Base-by-base conservation (phyloP, 1,140 invertebrate species). In the Caenorhabditis briggsae region DNA sequence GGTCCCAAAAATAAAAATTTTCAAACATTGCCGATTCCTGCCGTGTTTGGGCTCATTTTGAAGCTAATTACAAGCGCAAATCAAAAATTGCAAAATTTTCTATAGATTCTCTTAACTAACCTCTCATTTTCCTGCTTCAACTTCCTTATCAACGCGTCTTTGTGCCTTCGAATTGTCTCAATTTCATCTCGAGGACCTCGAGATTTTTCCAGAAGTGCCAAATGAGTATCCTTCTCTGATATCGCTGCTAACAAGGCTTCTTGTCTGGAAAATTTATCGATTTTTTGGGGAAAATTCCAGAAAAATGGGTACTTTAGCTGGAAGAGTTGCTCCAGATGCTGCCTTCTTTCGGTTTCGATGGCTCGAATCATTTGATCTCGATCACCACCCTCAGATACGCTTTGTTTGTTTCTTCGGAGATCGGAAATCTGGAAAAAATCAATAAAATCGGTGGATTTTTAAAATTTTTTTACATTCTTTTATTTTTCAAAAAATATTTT, bases 201-300 rank as follows among this genome's bases (percentile, higher is more conserved):
- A 20, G 95, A 95, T 92, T 96, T 94, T 93, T 96, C 96, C 64
- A 96, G 91, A 85, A 96, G 93, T 1, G 95, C 96, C 88, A 96
- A 94, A 91, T 96, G 95, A 20, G 96, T 95, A 92, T 96, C 96
- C 91, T 96, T 96, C 90, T 96, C 96, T 91, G 95, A 96, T 59
- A 96, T 95, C 2, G 95, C 95, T 70, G 95, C 94, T 93, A 96
- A 95, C 48, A 96, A 92, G 84, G 96, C 95, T 93, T 96, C 96
- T 93, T 95, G 95, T 91, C 95, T 96, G 91, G n/a, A 93, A 93
- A 91, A 23, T 88, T 82, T 64, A 61, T 33, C 5, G 11, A 82
- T 25, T 56, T 33, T 58, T 58, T 58, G 0, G 3, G 55, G 8
- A 55, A 74, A 25, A 59, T 23, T 87, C 23, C 48, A 50, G 25